These are phyloP conservation scores for Enoplosus armatus DNA, from an alignment of 2,797 vertebrate genomes.

Conservation along the genomic window DNA sequence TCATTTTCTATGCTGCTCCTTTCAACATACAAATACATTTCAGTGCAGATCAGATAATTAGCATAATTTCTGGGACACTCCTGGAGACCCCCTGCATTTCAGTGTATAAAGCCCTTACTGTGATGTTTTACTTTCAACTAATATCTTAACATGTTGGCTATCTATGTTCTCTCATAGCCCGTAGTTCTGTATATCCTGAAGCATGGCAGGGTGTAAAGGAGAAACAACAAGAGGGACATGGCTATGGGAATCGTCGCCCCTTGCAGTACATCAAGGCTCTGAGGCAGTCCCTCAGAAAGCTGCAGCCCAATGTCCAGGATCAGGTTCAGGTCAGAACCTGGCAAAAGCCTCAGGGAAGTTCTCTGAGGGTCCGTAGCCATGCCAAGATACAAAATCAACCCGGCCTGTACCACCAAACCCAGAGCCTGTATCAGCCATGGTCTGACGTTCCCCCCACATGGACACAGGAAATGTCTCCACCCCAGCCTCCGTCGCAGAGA, in stretches of 20 bases:
- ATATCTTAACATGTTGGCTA: background rate
- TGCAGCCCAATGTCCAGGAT: rapidly evolving
- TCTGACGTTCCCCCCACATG: background rate
- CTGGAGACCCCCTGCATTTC: background rate
- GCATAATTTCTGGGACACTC: background rate
- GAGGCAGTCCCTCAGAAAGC: background rate
- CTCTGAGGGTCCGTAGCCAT: background rate
- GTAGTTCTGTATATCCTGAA: background rate
- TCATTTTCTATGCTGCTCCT: background rate
- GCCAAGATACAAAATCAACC: background rate
- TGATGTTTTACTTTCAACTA: background rate
- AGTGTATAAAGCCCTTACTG: background rate
- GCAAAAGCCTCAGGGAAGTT: background rate
- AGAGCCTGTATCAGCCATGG: background rate
- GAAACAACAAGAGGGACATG: background rate
- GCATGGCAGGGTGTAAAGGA: background rate
- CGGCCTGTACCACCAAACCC: background rate
- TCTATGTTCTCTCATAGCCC: slow-evolving; percentile 4
- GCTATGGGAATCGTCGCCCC: slow-evolving; percentile 5
- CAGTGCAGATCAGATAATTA: background rate
- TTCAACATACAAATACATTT: background rate
- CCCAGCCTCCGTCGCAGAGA: background rate
- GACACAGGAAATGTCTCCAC: background rate
- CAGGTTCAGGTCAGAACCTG: background rate
- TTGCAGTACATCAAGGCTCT: slow-evolving; percentile 30